Base-by-base conservation (phyloP, 1,140 invertebrate genomes). In the Lysiphlebus fabarum region DNA sequence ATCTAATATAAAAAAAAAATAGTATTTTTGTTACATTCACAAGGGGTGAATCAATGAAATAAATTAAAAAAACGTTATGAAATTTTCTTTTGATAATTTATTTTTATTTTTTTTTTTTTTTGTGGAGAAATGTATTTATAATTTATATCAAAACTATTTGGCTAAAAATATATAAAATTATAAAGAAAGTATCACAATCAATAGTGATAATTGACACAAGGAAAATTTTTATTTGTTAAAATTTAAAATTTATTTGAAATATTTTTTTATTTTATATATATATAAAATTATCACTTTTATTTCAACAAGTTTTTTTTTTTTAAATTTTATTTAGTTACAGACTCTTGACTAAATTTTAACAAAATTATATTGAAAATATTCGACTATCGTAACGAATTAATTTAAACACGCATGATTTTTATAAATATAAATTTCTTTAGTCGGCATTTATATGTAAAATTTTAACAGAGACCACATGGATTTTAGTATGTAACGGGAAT, bases 161-260 rank as follows among this genome's bases (percentile, higher is more conserved):
- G n/a, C n/a, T n/a, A n/a, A n/a, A n/a, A n/a, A n/a, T n/a, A n/a
- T n/a, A n/a, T n/a, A n/a, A n/a, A n/a, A n/a, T n/a, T n/a, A n/a
- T n/a, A n/a, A n/a, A n/a, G n/a, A n/a, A 56, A 43, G 12, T 33
- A 45, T 36, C 40, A 40, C 36, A 40, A n/a, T 36, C 56, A 14
- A 49, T 49, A 38, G 40, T 38, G 45, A 57, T 57, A 48, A 57
- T 57, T 38, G 40, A 45, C 45, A 38, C 38, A 49, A 49, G 45
- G 17, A 57, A 43, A 47, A 57, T 45, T 48, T 49, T 51, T 34
- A 40, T 57, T 49, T 57, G 56, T 57, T 49, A 34, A 34, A n/a
- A 37, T 41, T 38, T 36, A 42, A 40, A 60, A 65, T 67, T 67
- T 67, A 67, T 59, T 62, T 55, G 40, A 36, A 14, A 10, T 7